Conservation (phyloP, 1,140 invertebrate species). For the Drosophila nigromelanica region DNA sequence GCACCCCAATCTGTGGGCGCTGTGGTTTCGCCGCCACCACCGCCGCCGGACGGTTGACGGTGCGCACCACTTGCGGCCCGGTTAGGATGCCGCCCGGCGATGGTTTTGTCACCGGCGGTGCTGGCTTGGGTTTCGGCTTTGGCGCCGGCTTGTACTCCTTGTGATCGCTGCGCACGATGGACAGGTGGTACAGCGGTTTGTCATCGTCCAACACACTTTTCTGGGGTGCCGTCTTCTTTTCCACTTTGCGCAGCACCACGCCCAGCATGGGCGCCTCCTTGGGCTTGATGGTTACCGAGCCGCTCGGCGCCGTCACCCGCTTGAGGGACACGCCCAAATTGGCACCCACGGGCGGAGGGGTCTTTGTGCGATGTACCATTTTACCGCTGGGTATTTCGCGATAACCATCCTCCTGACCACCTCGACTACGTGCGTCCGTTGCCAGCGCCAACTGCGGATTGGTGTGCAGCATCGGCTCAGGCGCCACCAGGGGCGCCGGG, state of each 20-base stretch:
- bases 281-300: conserved; percentile 71
- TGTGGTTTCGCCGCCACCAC: conserved; percentile 45
- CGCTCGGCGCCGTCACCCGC: conserved; percentile 68
- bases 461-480: conserved; percentile 65
- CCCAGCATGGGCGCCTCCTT: conserved; percentile 77
- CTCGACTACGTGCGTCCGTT: conserved; percentile 10
- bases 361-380: conserved; percentile 77
- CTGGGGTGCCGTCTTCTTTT: conserved; percentile 69
- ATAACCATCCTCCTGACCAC: conserved; percentile 51
- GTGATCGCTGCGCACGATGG: conserved; percentile 73
- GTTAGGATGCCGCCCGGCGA: conserved; percentile 73
- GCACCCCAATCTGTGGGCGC: conserved; percentile 65
- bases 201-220: conserved; percentile 82
- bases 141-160: conserved; percentile 68
- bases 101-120: conserved; percentile 60
- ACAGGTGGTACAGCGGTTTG: conserved; percentile 77
- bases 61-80: conserved; percentile 63
- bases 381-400: conserved; percentile 77
- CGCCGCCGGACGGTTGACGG: conserved; percentile 30
- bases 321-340: conserved; percentile 76
- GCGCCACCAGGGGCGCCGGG: conserved; percentile 68
- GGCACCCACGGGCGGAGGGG: conserved; percentile 75
- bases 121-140: conserved; percentile 74
- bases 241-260: conserved; percentile 78
- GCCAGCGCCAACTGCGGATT: conserved; percentile 37